These are phyloP conservation scores for Zaprionus kolodkinae DNA, from an alignment of 1,140 invertebrate genomes.

Conservation along the genomic window DNA sequence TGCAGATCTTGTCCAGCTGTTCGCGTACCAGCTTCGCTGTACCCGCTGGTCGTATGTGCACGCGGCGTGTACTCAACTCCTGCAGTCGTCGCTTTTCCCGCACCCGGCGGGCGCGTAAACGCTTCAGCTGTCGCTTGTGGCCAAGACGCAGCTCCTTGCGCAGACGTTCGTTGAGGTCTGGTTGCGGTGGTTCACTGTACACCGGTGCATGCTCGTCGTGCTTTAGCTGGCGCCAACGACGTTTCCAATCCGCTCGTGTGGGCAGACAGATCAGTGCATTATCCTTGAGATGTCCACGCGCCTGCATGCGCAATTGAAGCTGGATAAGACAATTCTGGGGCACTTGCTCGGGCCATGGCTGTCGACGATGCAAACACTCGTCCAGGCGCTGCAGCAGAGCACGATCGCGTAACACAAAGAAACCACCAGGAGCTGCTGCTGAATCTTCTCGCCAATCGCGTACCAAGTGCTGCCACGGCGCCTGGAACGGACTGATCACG, in stretches of 20 bases:
- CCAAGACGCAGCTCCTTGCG: conserved; percentile 86
- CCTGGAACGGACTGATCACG: conserved; percentile 90
- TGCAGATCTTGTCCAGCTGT: conserved; percentile 87
- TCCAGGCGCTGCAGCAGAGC: conserved; percentile 77
- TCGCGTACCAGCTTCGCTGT: conserved; percentile 84
- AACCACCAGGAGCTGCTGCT: conserved; percentile 63
- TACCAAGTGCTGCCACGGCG: conserved; percentile 89
- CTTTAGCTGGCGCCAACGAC: conserved; percentile 83
- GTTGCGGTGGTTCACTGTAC: conserved; percentile 85
- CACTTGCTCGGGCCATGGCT: conserved; percentile 57
- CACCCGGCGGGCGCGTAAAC: conserved; percentile 86
- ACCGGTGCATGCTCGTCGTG: conserved; percentile 80
- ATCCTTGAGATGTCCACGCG: conserved; percentile 85
- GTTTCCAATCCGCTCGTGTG: conserved; percentile 85
- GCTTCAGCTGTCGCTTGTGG: conserved; percentile 87
- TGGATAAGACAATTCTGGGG: conserved; percentile 85
- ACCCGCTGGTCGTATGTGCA: conserved; percentile 72
- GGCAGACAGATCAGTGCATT: conserved; percentile 89
- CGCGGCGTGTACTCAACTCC: conserved; percentile 72
- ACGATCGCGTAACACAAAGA: conserved; percentile 86
- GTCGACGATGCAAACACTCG: conserved; percentile 58
- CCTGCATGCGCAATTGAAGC: conserved; percentile 85
- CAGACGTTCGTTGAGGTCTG: conserved; percentile 86
- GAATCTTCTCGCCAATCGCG: conserved; percentile 87
- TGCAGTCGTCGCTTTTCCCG: conserved; percentile 84